Evolutionary conservation across 1,140 invertebrate genomes (phyloP).

Genomic region (Battus philenor): DNA sequence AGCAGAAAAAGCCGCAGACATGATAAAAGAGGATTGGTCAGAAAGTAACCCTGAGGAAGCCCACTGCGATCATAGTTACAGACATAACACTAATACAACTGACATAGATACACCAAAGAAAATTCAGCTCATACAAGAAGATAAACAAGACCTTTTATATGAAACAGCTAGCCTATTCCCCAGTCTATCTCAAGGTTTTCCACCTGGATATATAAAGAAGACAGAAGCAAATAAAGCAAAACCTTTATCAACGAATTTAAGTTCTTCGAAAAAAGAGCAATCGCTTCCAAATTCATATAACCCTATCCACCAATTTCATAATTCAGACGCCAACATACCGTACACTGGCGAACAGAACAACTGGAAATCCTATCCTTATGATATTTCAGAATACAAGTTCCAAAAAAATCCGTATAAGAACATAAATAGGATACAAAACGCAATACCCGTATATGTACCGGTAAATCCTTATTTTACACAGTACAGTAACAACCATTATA

Average conservation of each 20-base stretch:
- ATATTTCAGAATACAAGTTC: neutral
- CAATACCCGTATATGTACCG: neutral
- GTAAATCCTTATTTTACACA: neutral
- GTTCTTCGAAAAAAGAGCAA: neutral
- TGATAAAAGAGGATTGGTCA: conserved; percentile 87
- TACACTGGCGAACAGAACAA: neutral
- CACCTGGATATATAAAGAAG: neutral
- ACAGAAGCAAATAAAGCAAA: neutral
- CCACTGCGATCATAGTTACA: conserved; percentile 1
- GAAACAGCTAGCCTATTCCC: conserved; percentile 46
- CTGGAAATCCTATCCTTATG: neutral
- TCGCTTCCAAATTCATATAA: conserved; percentile 7
- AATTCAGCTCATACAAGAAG: conserved; percentile 13
- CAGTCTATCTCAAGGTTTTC: conserved; percentile 24
- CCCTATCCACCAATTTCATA: neutral
- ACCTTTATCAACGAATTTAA: neutral
- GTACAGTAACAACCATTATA: neutral
- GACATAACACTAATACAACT: conserved; percentile 16
- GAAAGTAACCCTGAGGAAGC: conserved; percentile 20
- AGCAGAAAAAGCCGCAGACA: conserved; percentile 91
- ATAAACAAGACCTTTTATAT: conserved; percentile 35
- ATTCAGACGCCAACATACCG: neutral
- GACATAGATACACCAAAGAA: conserved; percentile 21
- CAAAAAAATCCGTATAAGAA: neutral
- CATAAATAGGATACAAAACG: neutral